phyloP scores from a whole-genome alignment of 2,797 vertebrate species.

The Catostomus latipinnis region DNA sequence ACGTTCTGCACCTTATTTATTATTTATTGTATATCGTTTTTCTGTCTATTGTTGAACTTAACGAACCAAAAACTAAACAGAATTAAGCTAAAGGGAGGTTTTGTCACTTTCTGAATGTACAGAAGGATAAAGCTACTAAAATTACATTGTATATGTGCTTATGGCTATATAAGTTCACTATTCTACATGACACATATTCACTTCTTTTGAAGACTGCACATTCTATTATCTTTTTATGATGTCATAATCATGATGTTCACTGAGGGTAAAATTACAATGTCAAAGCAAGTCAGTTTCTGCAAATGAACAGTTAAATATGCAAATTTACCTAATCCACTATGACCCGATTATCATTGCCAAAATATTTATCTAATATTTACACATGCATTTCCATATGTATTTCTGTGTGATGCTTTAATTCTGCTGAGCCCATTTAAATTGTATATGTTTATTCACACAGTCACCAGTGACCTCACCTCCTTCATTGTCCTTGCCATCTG shows the following conservation, averaged over 20 bases:
- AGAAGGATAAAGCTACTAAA: too few species aligned
- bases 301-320: slow-evolving; percentile 3
- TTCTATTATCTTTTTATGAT: too few species aligned
- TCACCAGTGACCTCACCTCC: slow-evolving; percentile 83
- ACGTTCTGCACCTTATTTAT: too few species aligned
- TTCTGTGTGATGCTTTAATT: not conserved
- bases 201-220: too few species aligned
- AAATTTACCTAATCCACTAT: slow-evolving; percentile 8
- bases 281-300: slow-evolving; percentile 19
- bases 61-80: too few species aligned
- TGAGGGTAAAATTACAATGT: slow-evolving; percentile 17
- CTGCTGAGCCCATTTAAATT: slow-evolving; percentile 1
- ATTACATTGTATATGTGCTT: too few species aligned
- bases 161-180: too few species aligned
- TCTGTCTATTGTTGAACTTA: too few species aligned
- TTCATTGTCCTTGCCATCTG: slow-evolving; percentile 98
- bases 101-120: too few species aligned
- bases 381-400: slow-evolving; percentile 11
- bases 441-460: slow-evolving; percentile 19
- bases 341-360: slow-evolving; percentile 21
- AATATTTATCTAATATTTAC: slow-evolving; percentile 37
- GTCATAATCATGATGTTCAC: slow-evolving; percentile 1
- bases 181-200: not conserved
- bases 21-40: too few species aligned
- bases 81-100: too few species aligned